phyloP scores from a whole-genome alignment of 2,113 vertebrate genomes.

The Caretta caretta region DNA sequence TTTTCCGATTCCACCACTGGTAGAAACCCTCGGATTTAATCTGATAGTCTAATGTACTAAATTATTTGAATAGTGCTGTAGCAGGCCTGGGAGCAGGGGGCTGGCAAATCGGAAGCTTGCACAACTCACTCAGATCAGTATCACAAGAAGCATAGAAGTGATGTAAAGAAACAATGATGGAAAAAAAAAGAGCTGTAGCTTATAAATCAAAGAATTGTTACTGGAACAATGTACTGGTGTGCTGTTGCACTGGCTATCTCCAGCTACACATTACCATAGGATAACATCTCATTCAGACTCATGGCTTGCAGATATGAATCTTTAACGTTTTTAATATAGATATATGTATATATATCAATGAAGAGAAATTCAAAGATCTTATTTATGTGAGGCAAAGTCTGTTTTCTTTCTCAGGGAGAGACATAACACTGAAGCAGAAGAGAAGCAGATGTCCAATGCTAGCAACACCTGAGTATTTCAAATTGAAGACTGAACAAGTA shows the following conservation, averaged over 20 bases:
- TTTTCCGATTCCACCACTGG: slow-evolving; percentile 73
- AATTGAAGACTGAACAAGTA: not conserved
- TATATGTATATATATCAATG: not conserved
- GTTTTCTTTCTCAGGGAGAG: slow-evolving; percentile 31
- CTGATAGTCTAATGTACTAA: slow-evolving; percentile 71
- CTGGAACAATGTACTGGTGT: slow-evolving; percentile 52
- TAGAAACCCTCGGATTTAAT: slow-evolving; percentile 77
- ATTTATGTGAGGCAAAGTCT: slow-evolving; percentile 47
- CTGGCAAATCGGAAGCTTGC: slow-evolving; percentile 69
- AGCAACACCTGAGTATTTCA: slow-evolving; percentile 18
- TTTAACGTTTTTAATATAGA: slow-evolving; percentile 34
- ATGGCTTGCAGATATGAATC: slow-evolving; percentile 69
- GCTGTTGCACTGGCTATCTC: slow-evolving; percentile 57
- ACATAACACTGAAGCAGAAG: accelerated
- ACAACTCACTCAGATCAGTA: slow-evolving; percentile 66
- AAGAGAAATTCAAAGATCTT: slow-evolving; percentile 46
- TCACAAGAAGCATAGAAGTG: slow-evolving; percentile 52
- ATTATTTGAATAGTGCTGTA: slow-evolving; percentile 39
- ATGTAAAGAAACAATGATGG: slow-evolving; percentile 72
- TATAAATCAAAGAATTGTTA: slow-evolving; percentile 38
- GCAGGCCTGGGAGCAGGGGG: slow-evolving; percentile 69
- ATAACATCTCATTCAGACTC: slow-evolving; percentile 70
- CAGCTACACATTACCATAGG: slow-evolving; percentile 54
- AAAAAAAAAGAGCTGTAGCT: slow-evolving; percentile 62
- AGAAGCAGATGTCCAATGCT: not conserved